These are phyloP conservation scores for Eubucco bourcierii DNA, from an alignment of 2,113 vertebrate genomes.

Conservation along the genomic window DNA sequence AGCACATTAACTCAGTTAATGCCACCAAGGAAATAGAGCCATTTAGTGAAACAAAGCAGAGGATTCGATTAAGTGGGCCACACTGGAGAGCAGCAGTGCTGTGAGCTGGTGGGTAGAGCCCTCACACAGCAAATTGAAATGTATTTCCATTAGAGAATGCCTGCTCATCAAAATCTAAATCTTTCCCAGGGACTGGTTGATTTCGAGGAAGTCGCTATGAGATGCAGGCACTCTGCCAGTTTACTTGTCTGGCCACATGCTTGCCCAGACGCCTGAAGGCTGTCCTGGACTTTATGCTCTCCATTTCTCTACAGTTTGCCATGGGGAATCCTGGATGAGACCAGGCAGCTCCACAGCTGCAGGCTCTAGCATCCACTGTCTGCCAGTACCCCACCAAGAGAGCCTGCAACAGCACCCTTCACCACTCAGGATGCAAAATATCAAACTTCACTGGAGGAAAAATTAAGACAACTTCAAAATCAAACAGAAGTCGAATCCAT, in stretches of 20 bases:
- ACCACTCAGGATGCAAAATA: neutral
- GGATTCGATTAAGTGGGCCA: neutral
- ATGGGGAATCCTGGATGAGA: neutral
- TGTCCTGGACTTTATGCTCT: neutral
- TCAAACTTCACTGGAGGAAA: neutral
- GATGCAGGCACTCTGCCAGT: neutral
- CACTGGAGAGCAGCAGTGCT: neutral
- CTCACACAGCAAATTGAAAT: neutral
- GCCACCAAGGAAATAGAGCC: conserved; percentile 40
- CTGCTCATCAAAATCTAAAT: neutral
- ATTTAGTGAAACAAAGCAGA: conserved; percentile 40
- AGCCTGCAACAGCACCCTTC: neutral
- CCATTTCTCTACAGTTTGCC: neutral
- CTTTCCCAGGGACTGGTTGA: neutral
- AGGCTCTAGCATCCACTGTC: neutral
- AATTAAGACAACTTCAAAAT: neutral
- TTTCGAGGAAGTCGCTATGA: neutral
- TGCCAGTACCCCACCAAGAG: neutral
- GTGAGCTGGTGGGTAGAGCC: neutral
- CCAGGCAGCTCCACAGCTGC: neutral
- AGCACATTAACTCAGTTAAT: conserved; percentile 43
- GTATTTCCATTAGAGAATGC: neutral
- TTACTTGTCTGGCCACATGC: neutral
- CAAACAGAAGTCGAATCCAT: neutral
- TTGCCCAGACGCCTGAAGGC: neutral